Conservation (phyloP, 2,888 invertebrate species). For the Frankliniella fusca region DNA sequence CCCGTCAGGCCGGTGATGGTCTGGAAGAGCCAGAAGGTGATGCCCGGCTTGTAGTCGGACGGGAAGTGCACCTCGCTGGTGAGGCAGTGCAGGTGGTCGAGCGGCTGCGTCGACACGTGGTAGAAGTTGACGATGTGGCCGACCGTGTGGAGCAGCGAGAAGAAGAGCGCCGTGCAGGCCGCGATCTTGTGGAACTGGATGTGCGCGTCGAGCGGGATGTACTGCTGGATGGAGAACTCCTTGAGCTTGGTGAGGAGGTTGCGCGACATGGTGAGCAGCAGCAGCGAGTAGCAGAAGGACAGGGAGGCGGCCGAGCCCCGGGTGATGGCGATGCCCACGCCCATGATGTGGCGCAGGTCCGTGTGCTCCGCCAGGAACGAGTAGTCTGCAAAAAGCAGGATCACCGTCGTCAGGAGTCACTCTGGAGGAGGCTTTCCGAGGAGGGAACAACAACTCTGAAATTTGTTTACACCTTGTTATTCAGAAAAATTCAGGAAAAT, state of each 20-base stretch:
- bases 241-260: slow-evolving; percentile 90
- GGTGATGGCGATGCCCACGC: slow-evolving; percentile 92
- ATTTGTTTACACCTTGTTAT: too few relatives aligned
- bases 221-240: slow-evolving; percentile 56
- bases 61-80: slow-evolving; percentile 92
- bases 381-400: slow-evolving; percentile 77
- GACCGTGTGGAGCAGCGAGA: slow-evolving; percentile 85
- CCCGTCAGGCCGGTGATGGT: slow-evolving; percentile 89
- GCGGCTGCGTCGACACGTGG: slow-evolving; percentile 91
- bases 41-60: slow-evolving; percentile 89
- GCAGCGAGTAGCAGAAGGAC: slow-evolving; percentile 88
- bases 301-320: slow-evolving; percentile 90
- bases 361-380: slow-evolving; percentile 95
- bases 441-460: too few relatives aligned
- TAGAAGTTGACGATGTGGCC: slow-evolving; percentile 97
- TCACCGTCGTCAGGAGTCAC: too few relatives aligned
- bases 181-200: slow-evolving; percentile 97
- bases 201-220: slow-evolving; percentile 72
- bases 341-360: slow-evolving; percentile 93
- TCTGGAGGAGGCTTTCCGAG: too few relatives aligned
- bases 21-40: slow-evolving; percentile 92
- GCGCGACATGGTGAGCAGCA: slow-evolving; percentile 87
- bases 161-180: slow-evolving; percentile 89
- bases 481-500: too few relatives aligned
- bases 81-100: slow-evolving; percentile 85